phyloP scores from a whole-genome alignment of 2,113 vertebrate species.

The Sinocyclocheilus anophthalmus region DNA sequence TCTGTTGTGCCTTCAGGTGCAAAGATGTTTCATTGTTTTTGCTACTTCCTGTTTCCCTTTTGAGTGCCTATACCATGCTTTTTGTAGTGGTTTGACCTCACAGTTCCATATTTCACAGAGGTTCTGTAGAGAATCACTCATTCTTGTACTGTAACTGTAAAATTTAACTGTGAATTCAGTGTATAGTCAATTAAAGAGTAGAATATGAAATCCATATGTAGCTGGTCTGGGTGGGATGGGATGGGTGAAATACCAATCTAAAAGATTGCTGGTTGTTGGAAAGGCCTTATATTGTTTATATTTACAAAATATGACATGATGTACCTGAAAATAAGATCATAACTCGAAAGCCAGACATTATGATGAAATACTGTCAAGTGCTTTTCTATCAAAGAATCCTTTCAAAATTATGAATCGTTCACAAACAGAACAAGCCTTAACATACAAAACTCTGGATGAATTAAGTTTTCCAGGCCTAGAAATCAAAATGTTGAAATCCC shows the following conservation, averaged over 20 bases:
- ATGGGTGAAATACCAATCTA: background rate
- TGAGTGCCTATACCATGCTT: background rate
- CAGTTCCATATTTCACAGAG: background rate
- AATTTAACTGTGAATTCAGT: background rate
- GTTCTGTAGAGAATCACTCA: background rate
- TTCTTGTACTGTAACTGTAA: background rate
- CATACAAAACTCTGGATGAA: background rate
- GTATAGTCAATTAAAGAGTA: background rate
- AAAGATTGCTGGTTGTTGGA: background rate
- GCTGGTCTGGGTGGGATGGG: background rate
- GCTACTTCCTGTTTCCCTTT: slow-evolving; percentile 4
- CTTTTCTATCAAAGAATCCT: background rate
- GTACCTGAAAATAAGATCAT: background rate
- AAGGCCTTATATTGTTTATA: too few species aligned
- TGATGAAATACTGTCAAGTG: background rate
- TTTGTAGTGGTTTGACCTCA: slow-evolving; percentile 22
- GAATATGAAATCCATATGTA: background rate
- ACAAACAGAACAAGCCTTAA: background rate
- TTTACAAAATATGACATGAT: background rate
- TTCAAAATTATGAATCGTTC: background rate
- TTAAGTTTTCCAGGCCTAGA: background rate
- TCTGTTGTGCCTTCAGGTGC: background rate
- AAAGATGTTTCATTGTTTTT: background rate
- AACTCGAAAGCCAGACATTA: background rate
- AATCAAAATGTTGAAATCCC: background rate